Percentiles rank a stretch among this genome's conserved stretches.
Conservation (phyloP, 2,113 vertebrate species). For the Corythornis vintsioides region DNA sequence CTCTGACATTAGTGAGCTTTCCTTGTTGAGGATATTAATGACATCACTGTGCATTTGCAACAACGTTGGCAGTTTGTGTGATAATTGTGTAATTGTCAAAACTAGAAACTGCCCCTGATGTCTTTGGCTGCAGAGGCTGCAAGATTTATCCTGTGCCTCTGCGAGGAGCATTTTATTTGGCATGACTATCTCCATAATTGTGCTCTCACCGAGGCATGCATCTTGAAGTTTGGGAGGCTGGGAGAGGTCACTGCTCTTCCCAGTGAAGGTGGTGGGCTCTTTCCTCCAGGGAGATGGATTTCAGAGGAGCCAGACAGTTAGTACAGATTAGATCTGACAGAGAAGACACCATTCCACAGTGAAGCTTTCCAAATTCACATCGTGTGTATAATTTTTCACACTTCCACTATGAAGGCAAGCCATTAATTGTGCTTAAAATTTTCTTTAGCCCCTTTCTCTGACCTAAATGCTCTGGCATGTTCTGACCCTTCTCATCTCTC, state of each 20-base stretch:
- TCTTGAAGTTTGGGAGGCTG: background rate
- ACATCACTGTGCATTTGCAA: background rate
- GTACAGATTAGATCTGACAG: rapidly evolving
- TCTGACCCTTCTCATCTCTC: background rate
- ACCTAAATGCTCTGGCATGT: background rate
- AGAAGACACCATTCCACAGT: rapidly evolving
- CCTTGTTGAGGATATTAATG: background rate
- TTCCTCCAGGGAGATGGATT: background rate
- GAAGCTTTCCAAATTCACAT: background rate
- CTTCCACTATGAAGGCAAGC: background rate
- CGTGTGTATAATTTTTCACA: background rate
- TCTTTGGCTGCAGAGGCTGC: background rate
- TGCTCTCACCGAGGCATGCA: background rate
- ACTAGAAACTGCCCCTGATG: background rate
- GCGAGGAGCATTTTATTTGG: background rate
- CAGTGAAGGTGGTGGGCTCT: rapidly evolving
- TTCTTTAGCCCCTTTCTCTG: background rate
- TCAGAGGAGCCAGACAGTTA: background rate
- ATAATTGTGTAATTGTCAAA: background rate
- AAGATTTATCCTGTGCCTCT: background rate
- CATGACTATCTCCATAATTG: rapidly evolving
- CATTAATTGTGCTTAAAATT: rapidly evolving
- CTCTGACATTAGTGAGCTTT: background rate
- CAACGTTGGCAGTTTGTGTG: background rate
- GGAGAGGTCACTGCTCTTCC: background rate